phyloP scores from a whole-genome alignment of 2,888 invertebrate genomes.

The Drosophila picticornis region DNA sequence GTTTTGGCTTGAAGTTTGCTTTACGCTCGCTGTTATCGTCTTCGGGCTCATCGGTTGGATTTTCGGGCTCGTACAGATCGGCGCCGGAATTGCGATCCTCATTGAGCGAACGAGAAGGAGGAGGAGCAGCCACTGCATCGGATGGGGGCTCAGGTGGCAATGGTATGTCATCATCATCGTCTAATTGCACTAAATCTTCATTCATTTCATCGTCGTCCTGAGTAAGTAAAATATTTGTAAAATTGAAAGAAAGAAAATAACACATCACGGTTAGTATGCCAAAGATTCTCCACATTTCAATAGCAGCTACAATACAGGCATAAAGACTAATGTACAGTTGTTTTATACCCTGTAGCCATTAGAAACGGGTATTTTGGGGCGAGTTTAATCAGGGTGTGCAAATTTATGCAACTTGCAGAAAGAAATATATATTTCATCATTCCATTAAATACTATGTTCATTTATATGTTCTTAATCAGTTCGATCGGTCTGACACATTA shows the following conservation, averaged over 20 bases:
- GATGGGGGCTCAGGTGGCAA: conserved; percentile 78
- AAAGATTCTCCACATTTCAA: conserved; percentile 50
- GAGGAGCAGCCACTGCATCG: conserved; percentile 27
- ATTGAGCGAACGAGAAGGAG: conserved; percentile 13
- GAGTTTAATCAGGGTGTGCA: background rate
- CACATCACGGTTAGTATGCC: conserved; percentile 86
- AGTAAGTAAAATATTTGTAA: conserved; percentile 79
- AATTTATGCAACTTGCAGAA: background rate
- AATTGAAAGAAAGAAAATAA: conserved; percentile 85
- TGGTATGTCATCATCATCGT: conserved; percentile 84
- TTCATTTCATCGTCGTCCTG: conserved; percentile 86
- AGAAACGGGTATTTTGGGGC: background rate
- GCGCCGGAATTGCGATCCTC: conserved; percentile 29
- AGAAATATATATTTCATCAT: background rate
- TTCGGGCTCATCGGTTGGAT: conserved; percentile 78
- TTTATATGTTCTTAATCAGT: background rate
- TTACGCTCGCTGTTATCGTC: conserved; percentile 34
- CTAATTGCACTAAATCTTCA: conserved; percentile 85
- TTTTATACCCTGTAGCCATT: conserved; percentile 2
- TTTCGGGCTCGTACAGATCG: conserved; percentile 84
- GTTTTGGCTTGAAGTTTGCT: conserved; percentile 14
- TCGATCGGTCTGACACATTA: background rate
- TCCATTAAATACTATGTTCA: background rate
- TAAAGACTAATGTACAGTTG: background rate
- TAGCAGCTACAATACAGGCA: conserved; percentile 19